Evolutionary conservation across 1,140 invertebrate genomes (phyloP).

Genomic region (Sinonovacula constricta): DNA sequence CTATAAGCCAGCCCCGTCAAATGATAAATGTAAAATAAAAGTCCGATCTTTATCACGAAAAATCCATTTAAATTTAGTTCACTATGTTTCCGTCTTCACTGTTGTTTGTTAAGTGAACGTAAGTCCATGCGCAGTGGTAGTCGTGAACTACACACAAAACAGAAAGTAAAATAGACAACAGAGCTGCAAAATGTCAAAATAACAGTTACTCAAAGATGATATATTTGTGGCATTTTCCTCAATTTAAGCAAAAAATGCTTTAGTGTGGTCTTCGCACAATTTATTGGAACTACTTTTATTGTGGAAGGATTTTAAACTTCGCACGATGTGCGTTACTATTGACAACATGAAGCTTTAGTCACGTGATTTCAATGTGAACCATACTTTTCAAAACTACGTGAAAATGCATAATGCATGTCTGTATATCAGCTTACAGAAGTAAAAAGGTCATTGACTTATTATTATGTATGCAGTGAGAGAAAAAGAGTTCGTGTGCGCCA

Average conservation of each 20-base stretch:
- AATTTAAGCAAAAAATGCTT: no score
- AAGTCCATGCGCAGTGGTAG: background rate
- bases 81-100: background rate
- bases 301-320: constrained; percentile 19
- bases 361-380: constrained; percentile 20
- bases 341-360: constrained; percentile 47
- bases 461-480: no score
- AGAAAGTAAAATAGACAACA: background rate
- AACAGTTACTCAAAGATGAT: background rate
- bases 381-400: background rate
- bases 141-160: background rate
- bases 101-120: background rate
- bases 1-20: background rate
- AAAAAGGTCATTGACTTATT: no score
- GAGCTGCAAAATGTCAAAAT: background rate
- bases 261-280: no score
- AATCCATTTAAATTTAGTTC: background rate
- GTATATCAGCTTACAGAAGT: no score
- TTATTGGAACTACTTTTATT: constrained; percentile 16
- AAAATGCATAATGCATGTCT: no score
- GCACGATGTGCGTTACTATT: background rate
- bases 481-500: no score
- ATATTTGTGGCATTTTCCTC: background rate
- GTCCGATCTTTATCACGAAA: background rate
- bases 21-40: background rate